Conservation (phyloP, 2,888 invertebrate genomes). For the Xanthia icteritia region DNA sequence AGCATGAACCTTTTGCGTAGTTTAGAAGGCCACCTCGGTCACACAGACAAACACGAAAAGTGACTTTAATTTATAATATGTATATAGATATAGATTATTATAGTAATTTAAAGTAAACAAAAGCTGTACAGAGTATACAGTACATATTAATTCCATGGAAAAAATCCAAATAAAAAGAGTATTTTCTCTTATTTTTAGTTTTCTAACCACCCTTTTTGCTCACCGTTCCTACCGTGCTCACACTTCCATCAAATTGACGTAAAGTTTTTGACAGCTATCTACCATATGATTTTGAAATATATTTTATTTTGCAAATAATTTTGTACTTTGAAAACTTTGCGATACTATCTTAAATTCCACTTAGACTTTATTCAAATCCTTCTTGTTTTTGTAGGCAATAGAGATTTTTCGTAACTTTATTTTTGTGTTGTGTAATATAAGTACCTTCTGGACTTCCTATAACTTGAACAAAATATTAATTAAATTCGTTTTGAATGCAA, state of each 20-base stretch:
- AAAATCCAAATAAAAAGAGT: conserved; percentile 5
- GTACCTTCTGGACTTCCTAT: not conserved
- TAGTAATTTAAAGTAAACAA: no score
- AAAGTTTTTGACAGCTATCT: conserved; percentile 55
- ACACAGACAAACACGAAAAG: no score
- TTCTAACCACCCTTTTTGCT: conserved; percentile 20
- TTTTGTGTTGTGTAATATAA: conserved; percentile 10
- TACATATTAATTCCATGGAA: not conserved
- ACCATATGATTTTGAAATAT: conserved; percentile 57
- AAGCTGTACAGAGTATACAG: not conserved
- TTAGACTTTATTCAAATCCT: conserved; percentile 21
- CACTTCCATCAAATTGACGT: conserved; percentile 44
- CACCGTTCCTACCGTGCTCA: no score
- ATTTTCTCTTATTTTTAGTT: not conserved
- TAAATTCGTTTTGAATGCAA: conserved; percentile 28
- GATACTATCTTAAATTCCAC: conserved; percentile 33
- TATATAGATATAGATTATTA: no score
- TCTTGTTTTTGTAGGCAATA: conserved; percentile 9
- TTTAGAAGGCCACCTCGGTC: no score
- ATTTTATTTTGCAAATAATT: conserved; percentile 57
- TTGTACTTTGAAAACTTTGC: conserved; percentile 37
- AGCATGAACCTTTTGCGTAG: no score
- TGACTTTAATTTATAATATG: no score
- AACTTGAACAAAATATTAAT: conserved; percentile 5
- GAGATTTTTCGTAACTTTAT: not conserved